Percentiles rank a stretch among this genome's conserved stretches.
Evolutionary conservation across 2,888 invertebrate species (phyloP).

Genomic region (Sarcophaga rosellei): DNA sequence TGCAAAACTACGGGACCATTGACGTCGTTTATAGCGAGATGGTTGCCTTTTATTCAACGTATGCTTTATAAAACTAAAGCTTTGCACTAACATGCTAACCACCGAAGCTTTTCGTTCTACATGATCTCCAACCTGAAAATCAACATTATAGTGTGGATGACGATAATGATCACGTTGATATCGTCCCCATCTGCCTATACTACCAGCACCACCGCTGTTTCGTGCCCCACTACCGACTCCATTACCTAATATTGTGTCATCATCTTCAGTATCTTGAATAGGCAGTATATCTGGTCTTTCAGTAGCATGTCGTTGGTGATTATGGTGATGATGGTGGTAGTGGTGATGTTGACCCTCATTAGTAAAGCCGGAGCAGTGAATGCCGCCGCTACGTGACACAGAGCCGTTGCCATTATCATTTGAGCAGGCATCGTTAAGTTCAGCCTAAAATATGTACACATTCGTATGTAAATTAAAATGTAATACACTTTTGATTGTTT

Average conservation of each 20-base stretch:
- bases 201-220: background rate
- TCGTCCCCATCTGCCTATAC: constrained; percentile 37
- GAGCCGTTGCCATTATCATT: constrained; percentile 39
- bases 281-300: constrained; percentile 81
- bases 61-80: constrained; percentile 80
- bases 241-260: constrained; percentile 65
- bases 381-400: constrained; percentile 26
- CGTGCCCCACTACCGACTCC: constrained; percentile 2
- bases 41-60: constrained; percentile 83
- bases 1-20: constrained; percentile 89
- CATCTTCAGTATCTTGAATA: constrained; percentile 74
- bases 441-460: constrained; percentile 34
- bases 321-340: constrained; percentile 68
- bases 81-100: constrained; percentile 78
- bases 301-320: constrained; percentile 68
- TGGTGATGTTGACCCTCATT: constrained; percentile 61
- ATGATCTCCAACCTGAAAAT: constrained; percentile 78
- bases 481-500: background rate
- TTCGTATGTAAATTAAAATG: background rate
- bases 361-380: constrained; percentile 52
- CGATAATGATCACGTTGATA: constrained; percentile 52
- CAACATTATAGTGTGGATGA: constrained; percentile 65
- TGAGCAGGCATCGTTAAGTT: constrained; percentile 51
- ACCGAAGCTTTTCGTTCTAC: constrained; percentile 80
- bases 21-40: constrained; percentile 75